These are phyloP conservation scores for Sphaeramia orbicularis DNA, from an alignment of 2,797 vertebrate genomes.

Conservation along the genomic window DNA sequence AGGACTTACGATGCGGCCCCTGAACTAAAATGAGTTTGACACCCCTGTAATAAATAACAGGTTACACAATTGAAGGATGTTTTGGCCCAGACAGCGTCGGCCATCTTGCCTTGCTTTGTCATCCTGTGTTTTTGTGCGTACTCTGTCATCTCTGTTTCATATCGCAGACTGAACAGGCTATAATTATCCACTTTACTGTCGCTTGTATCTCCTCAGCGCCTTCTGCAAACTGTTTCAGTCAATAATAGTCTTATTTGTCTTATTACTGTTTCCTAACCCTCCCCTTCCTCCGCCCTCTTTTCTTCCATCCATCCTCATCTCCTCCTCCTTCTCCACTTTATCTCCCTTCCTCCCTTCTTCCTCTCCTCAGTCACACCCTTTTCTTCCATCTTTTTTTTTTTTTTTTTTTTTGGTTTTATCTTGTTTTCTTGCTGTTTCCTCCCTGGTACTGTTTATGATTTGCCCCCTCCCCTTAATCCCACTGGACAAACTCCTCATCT, in stretches of 20 bases:
- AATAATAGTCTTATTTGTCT: conserved; percentile 15
- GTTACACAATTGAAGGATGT: conserved; percentile 33
- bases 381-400: conserved; percentile 22
- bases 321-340: conserved; percentile 46
- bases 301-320: conserved; percentile 3
- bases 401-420: conserved; percentile 64
- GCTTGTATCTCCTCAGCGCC: not conserved
- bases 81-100: conserved; percentile 41
- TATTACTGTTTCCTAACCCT: conserved; percentile 4
- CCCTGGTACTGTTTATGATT: conserved; percentile 55
- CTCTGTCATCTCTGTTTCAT: conserved; percentile 64
- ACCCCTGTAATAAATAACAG: conserved; percentile 39
- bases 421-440: conserved; percentile 58
- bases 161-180: conserved; percentile 61
- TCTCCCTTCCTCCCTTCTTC: conserved; percentile 67
- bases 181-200: conserved; percentile 58
- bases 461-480: conserved; percentile 47
- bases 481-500: conserved; percentile 41
- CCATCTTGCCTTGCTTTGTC: conserved; percentile 71
- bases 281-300: not conserved
- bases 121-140: conserved; percentile 50
- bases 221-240: conserved; percentile 10
- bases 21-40: not conserved
- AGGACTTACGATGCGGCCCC: too few relatives aligned
- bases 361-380: conserved; percentile 53